phyloP scores from a whole-genome alignment of 2,113 vertebrate species.

The Setophaga coronata region DNA sequence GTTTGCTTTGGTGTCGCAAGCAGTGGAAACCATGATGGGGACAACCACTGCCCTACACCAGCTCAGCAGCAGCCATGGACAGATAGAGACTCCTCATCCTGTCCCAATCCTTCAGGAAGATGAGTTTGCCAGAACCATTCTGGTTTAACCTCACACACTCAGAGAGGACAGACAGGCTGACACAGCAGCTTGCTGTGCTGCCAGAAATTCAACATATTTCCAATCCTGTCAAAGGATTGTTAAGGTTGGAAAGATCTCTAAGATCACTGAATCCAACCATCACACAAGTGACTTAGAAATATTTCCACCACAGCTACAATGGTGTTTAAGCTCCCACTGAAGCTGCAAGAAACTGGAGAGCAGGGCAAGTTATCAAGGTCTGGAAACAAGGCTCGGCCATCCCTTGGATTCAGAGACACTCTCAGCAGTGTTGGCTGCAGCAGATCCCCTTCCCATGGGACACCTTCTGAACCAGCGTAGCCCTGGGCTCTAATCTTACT shows the following conservation, averaged over 20 bases:
- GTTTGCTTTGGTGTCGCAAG: neutral
- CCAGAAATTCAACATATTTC: neutral
- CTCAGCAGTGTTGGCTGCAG: fast-evolving
- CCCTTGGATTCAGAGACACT: neutral
- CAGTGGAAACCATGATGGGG: neutral
- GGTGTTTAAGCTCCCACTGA: neutral
- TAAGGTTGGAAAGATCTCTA: neutral
- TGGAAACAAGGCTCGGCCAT: neutral
- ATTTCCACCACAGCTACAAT: neutral
- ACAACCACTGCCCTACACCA: neutral
- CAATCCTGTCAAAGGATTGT: neutral
- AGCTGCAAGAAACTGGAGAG: neutral
- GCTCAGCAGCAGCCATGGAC: neutral
- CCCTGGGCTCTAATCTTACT: conserved; percentile 83
- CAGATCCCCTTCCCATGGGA: fast-evolving
- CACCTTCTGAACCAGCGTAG: neutral
- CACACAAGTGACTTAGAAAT: neutral
- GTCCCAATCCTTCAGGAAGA: neutral
- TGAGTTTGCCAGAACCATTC: neutral
- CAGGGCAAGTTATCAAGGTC: neutral
- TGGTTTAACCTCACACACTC: neutral
- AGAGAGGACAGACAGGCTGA: neutral
- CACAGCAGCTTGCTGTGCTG: fast-evolving
- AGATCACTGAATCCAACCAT: neutral
- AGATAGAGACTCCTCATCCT: neutral